Conservation (phyloP, 2,888 invertebrate species). For the Abrostola triplasia region DNA sequence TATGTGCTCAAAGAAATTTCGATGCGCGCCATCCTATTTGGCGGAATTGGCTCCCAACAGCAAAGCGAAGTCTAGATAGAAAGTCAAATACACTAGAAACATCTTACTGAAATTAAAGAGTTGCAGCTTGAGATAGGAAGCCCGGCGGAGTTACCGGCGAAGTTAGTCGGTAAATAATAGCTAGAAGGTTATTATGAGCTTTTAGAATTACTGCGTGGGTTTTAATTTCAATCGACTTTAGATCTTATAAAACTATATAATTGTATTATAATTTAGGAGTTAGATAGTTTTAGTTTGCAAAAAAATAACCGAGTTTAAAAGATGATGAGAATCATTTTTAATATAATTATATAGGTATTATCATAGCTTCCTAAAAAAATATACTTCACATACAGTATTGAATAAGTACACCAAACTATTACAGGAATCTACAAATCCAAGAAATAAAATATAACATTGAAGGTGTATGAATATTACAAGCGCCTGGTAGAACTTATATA, state of each 20-base stretch:
- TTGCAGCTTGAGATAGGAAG: conserved; percentile 33
- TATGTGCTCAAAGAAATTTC: conserved; percentile 23
- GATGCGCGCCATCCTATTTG: conserved; percentile 60
- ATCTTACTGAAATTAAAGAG: conserved; percentile 51
- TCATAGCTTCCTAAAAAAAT: too few relatives aligned
- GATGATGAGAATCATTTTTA: too few relatives aligned
- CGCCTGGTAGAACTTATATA: conserved; percentile 3
- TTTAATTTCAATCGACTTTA: background rate
- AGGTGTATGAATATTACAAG: background rate
- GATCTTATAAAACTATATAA: too few relatives aligned
- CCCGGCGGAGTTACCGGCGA: conserved; percentile 17
- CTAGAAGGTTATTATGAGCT: background rate
- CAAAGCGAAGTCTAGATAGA: conserved; percentile 46
- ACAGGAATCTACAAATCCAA: too few relatives aligned
- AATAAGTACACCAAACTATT: too few relatives aligned
- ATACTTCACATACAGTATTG: too few relatives aligned
- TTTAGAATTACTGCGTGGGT: background rate
- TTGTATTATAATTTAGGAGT: too few relatives aligned
- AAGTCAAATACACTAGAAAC: conserved; percentile 45
- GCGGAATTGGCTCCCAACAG: conserved; percentile 64
- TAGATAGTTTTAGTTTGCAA: too few relatives aligned
- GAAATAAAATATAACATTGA: too few relatives aligned
- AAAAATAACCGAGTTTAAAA: too few relatives aligned
- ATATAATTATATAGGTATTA: too few relatives aligned
- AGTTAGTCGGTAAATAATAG: conserved; percentile 3